phyloP scores from a whole-genome alignment of 1,140 invertebrate genomes.

The Chrysomallon squamiferum region DNA sequence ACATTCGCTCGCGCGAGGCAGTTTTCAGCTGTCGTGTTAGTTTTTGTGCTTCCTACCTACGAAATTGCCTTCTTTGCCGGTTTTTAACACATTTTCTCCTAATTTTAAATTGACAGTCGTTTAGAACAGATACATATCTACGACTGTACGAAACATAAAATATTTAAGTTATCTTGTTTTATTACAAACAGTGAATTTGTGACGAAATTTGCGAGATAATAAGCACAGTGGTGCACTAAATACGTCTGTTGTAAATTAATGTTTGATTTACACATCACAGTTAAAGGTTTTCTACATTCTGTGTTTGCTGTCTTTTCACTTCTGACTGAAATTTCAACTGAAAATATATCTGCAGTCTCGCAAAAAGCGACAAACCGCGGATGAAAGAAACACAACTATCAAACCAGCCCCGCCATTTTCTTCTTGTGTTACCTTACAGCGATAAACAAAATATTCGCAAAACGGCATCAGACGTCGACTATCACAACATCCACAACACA shows the following conservation, averaged over 20 bases:
- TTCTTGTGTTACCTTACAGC: not conserved
- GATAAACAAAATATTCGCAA: too few species aligned
- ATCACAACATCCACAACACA: too few species aligned
- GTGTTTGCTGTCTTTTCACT: not conserved
- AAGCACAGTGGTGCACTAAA: not conserved
- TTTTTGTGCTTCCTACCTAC: not conserved
- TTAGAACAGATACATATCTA: not conserved
- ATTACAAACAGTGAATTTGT: not conserved
- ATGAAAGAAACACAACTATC: constrained; percentile 2
- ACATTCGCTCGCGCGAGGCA: not conserved
- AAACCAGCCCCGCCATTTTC: not conserved
- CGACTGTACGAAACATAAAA: not conserved
- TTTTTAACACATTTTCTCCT: not conserved
- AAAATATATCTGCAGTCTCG: not conserved
- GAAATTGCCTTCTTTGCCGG: too few species aligned
- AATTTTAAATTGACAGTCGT: not conserved
- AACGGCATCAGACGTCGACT: too few species aligned
- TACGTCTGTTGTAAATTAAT: not conserved
- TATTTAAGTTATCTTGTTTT: not conserved
- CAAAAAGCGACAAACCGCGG: not conserved
- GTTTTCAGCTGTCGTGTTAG: not conserved
- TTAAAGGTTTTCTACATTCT: not conserved
- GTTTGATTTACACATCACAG: not conserved
- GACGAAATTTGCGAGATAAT: not conserved
- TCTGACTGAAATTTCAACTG: not conserved